phyloP scores from a whole-genome alignment of 2,888 invertebrate species.

The Thecophora atra region DNA sequence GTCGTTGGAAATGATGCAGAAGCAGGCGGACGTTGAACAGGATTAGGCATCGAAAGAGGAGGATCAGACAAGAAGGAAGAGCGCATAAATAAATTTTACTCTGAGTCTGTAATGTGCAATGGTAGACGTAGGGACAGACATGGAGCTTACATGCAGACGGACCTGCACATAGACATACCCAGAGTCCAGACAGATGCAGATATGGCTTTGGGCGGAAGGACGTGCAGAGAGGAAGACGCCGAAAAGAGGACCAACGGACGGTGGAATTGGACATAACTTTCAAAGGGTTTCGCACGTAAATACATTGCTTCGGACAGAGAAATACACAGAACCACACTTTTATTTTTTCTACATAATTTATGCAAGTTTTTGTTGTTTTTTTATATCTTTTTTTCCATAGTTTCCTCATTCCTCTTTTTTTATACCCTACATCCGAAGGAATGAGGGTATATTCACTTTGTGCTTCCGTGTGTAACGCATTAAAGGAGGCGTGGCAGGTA shows the following conservation, averaged over 20 bases:
- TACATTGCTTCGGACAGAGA: slow-evolving; percentile 23
- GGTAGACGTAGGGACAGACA: not conserved
- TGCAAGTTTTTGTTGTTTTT: slow-evolving; percentile 37
- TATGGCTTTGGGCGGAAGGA: no score
- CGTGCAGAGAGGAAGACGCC: slow-evolving; percentile 1
- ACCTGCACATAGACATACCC: no score
- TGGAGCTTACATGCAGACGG: not conserved
- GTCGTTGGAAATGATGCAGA: not conserved
- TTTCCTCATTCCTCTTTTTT: no score
- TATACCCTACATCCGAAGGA: no score
- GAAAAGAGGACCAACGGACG: slow-evolving; percentile 40
- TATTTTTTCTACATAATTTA: slow-evolving; percentile 42
- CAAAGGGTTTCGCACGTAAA: not conserved
- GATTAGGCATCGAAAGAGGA: not conserved
- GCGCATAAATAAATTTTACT: slow-evolving; percentile 41
- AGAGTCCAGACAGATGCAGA: no score
- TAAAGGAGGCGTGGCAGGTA: no score
- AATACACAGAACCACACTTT: not conserved
- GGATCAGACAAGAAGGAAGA: no score
- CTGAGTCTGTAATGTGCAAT: slow-evolving; percentile 32
- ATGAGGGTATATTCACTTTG: no score
- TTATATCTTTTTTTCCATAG: not conserved
- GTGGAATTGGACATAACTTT: slow-evolving; percentile 7
- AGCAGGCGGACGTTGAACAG: no score
- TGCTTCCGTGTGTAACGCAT: no score